phyloP scores from a whole-genome alignment of 2,888 invertebrate genomes.

The Ennomos erosarius region DNA sequence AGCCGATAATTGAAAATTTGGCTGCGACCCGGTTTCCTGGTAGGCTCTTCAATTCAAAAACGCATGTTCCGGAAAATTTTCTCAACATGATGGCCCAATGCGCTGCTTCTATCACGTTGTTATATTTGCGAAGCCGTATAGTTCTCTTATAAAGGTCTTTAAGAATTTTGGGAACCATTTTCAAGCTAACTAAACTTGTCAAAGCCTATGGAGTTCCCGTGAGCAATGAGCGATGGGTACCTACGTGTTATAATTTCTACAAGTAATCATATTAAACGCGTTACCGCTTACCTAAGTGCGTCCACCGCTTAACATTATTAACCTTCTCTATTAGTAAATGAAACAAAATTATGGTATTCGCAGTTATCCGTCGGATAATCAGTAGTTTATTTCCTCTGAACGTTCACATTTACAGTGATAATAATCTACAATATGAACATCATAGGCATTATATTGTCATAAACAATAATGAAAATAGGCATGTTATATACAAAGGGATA shows the following conservation, averaged over 20 bases:
- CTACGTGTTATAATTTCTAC: constrained; percentile 9
- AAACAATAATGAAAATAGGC: constrained; percentile 73
- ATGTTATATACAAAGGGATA: constrained; percentile 75
- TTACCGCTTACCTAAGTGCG: constrained; percentile 5
- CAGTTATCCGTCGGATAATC: constrained; percentile 56
- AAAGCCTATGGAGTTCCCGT: not conserved
- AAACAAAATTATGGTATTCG: constrained; percentile 49
- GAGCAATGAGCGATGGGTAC: constrained; percentile 6
- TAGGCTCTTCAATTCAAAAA: constrained; percentile 39
- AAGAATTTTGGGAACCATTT: constrained; percentile 26
- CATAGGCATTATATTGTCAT: constrained; percentile 79
- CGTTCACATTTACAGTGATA: constrained; percentile 77
- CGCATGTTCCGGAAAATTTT: constrained; percentile 53
- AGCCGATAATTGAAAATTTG: constrained; percentile 51
- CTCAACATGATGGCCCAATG: constrained; percentile 47
- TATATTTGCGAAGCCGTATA: constrained; percentile 42
- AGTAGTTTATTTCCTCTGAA: constrained; percentile 75
- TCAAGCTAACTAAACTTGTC: not conserved
- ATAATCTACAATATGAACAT: constrained; percentile 80
- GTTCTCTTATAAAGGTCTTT: constrained; percentile 30
- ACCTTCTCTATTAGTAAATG: constrained; percentile 50
- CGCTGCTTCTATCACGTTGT: constrained; percentile 56
- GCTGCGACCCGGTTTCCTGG: constrained; percentile 37
- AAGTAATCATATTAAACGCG: constrained; percentile 14
- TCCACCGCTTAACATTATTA: constrained; percentile 8